Evolutionary conservation across 2,888 invertebrate genomes (phyloP), one percentile per base, ranked within the genome.

Genomic region (Invenusta paracnida): DNA sequence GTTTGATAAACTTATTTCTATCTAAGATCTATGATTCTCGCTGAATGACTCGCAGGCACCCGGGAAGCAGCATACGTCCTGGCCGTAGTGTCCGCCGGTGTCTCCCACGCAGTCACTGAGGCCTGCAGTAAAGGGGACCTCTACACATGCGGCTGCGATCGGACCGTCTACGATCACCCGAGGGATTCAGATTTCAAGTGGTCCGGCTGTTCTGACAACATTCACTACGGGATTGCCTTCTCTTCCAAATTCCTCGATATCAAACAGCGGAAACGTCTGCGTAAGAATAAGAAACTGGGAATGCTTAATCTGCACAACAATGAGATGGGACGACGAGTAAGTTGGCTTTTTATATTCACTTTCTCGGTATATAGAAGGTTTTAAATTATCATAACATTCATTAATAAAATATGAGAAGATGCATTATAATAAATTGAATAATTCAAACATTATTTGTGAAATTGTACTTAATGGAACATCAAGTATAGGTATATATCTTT

Each of bases 271-370:
- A 83, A 23, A 28, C 66, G 79, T n/a, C 27, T 83, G 1, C 93
- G 95, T 88, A 95, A 95, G 86, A 29, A 27, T 23, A 29, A 30
- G 73, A 30, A 83, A 29, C 73, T 81, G 31, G 86, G 83, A 30
- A 93, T 98, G 88, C 98, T 98, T 96, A 98, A 98, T 89, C 93
- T 98, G 85, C 97, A 98, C 92, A 98, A 98, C 92, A 99, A 98
- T 92, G 97, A 99, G 91, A 98, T 97, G 66, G 98, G 98, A 13
- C 93, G 98, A 90, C 93, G 96, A 94, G 97, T 98, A 73, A 84
- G 73, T 67, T 27, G n/a, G n/a, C n/a, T n/a, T n/a, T n/a, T n/a
- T n/a, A n/a, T n/a, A n/a, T n/a, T n/a, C n/a, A n/a, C n/a, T n/a
- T n/a, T n/a, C n/a, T n/a, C n/a, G n/a, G n/a, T 30, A 31, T 48